Percentiles rank a stretch among this genome's conserved stretches.
phyloP scores from a whole-genome alignment of 2,113 vertebrate genomes.

The Ivindomyrus marchei region DNA sequence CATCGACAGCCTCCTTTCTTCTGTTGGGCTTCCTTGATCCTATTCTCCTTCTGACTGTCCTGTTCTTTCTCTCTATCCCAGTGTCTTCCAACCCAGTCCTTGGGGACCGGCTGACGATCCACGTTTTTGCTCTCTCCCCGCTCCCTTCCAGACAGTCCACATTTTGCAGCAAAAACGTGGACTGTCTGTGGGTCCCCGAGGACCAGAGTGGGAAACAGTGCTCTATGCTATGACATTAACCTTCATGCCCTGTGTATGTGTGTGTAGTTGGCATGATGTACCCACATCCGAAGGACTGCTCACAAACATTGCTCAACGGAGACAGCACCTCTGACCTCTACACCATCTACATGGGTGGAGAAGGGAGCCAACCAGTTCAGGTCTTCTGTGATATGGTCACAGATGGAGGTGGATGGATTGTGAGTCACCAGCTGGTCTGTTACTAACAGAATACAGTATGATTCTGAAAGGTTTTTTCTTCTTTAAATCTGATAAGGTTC shows the following conservation, averaged over 20 bases:
- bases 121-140: not conserved
- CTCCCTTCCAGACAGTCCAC: not conserved
- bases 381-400: constrained; percentile 92
- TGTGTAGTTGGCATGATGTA: constrained; percentile 68
- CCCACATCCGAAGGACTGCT: constrained; percentile 76
- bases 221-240: constrained; percentile 23
- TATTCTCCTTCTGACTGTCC: not conserved
- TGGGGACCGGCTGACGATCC: not conserved
- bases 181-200: not conserved
- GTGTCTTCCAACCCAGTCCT: not conserved
- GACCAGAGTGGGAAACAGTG: not conserved
- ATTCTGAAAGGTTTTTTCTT: not conserved
- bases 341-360: constrained; percentile 73
- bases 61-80: not conserved
- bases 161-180: not conserved
- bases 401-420: constrained; percentile 88
- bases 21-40: not conserved
- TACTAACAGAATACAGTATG: not conserved
- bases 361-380: constrained; percentile 68
- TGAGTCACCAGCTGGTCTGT: constrained; percentile 55
- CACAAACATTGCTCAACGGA: constrained; percentile 80
- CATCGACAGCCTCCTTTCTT: not conserved
- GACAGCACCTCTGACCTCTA: constrained; percentile 76
- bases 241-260: constrained; percentile 4
- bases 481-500: not conserved